Evolutionary conservation across 2,797 vertebrate species (phyloP).

Genomic region (Sphenodon punctatus): DNA sequence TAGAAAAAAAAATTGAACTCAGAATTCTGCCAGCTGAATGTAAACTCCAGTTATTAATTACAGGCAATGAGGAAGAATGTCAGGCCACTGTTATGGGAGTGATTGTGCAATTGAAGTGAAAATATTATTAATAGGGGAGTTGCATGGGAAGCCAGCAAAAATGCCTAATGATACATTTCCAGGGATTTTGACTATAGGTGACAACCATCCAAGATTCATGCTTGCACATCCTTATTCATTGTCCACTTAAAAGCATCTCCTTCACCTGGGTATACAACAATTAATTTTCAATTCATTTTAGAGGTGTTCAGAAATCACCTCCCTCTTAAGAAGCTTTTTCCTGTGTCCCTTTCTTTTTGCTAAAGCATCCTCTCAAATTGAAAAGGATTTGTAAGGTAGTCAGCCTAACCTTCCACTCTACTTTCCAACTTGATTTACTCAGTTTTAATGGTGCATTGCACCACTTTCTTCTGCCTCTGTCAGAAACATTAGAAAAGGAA

Average conservation of each 20-base stretch:
- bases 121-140: background rate
- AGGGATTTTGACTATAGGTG: too few relatives aligned
- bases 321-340: background rate
- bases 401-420: conserved; percentile 52
- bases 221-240: too few relatives aligned
- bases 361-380: conserved; percentile 47
- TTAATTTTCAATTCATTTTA: background rate
- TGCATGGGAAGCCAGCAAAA: too few relatives aligned
- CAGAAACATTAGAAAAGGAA: conserved; percentile 28
- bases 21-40: background rate
- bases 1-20: background rate
- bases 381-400: conserved; percentile 57
- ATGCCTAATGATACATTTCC: too few relatives aligned
- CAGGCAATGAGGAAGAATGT: background rate
- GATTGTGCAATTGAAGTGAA: background rate
- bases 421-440: conserved; percentile 54
- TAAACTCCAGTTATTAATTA: background rate
- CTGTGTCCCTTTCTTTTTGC: background rate
- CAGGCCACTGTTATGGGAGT: conserved; percentile 1
- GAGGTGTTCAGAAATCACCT: background rate
- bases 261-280: fast-evolving
- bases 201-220: too few relatives aligned
- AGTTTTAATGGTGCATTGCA: conserved; percentile 45
- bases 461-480: conserved; percentile 31
- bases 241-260: too few relatives aligned